These are phyloP conservation scores for Takifugu rubripes DNA, from an alignment of 2,797 vertebrate species.

Conservation along the genomic window DNA sequence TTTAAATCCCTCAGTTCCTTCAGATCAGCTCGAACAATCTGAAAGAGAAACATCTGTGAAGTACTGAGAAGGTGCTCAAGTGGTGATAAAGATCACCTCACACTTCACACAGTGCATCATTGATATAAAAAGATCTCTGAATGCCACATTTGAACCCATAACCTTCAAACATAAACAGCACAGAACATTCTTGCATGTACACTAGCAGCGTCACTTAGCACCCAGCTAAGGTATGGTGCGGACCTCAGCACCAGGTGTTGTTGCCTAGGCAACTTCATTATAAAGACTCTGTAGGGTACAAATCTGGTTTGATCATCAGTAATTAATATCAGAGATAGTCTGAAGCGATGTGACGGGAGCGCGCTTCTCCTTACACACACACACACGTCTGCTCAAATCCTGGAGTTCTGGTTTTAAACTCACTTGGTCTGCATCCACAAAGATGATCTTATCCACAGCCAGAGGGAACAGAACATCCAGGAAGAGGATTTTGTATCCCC, in stretches of 20 bases:
- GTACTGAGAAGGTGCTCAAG: conserved; percentile 1
- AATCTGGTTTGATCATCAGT: too few relatives aligned
- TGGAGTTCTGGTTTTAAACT: background rate
- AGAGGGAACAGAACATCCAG: conserved; percentile 96
- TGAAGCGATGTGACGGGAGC: background rate
- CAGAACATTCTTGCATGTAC: too few relatives aligned
- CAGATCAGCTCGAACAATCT: conserved; percentile 93
- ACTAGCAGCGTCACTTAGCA: too few relatives aligned
- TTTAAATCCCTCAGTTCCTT: conserved; percentile 88
- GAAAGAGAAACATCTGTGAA: conserved; percentile 21
- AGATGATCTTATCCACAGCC: conserved; percentile 96
- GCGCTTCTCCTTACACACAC: background rate
- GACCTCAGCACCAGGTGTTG: too few relatives aligned
- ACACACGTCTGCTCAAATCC: background rate
- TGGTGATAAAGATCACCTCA: conserved; percentile 19
- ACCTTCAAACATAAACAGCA: too few relatives aligned
- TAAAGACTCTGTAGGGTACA: too few relatives aligned
- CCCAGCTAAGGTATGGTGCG: too few relatives aligned
- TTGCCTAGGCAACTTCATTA: too few relatives aligned
- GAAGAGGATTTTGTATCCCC: conserved; percentile 99
- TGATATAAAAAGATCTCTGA: background rate
- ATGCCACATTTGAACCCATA: too few relatives aligned
- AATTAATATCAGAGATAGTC: too few relatives aligned
- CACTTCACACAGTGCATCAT: conserved; percentile 8
- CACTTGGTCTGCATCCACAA: conserved; percentile 98